Evolutionary conservation across 2,888 invertebrate genomes (phyloP).

Genomic region (Xestia c-nigrum): DNA sequence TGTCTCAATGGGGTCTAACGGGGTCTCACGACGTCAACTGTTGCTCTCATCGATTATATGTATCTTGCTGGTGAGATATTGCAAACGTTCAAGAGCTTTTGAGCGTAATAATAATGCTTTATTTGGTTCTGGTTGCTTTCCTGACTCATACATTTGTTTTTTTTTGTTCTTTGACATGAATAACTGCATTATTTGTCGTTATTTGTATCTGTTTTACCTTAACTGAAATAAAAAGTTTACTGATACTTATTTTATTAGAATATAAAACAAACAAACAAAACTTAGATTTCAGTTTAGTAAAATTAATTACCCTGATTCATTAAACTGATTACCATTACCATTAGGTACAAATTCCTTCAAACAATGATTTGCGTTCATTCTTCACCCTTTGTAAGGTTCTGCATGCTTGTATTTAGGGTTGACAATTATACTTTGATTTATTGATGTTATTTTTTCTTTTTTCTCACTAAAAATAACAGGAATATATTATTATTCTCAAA

Average conservation of each 20-base stretch:
- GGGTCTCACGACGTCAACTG: slow-evolving; percentile 74
- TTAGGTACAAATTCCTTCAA: slow-evolving; percentile 33
- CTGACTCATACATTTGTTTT: not conserved
- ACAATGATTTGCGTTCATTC: slow-evolving; percentile 51
- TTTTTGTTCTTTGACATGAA: not conserved
- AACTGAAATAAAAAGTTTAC: not conserved
- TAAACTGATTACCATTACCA: slow-evolving; percentile 3
- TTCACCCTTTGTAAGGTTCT: slow-evolving; percentile 62
- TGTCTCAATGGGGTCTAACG: slow-evolving; percentile 76
- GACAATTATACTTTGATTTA: not conserved
- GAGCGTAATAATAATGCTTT: not conserved
- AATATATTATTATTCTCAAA: not conserved
- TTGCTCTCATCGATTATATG: slow-evolving; percentile 74
- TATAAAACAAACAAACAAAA: not conserved
- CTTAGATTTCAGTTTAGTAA: not conserved
- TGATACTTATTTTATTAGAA: not conserved
- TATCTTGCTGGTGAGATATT: slow-evolving; percentile 43
- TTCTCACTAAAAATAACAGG: not conserved
- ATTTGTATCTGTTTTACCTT: not conserved
- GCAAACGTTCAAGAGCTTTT: not conserved
- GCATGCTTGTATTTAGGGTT: slow-evolving; percentile 33
- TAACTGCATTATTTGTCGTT: not conserved
- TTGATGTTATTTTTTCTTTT: not conserved
- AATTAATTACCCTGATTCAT: slow-evolving; percentile 5
- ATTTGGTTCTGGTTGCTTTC: no score